Base-by-base conservation (phyloP, 2,888 invertebrate genomes). In the Drosophila pegasa region DNA sequence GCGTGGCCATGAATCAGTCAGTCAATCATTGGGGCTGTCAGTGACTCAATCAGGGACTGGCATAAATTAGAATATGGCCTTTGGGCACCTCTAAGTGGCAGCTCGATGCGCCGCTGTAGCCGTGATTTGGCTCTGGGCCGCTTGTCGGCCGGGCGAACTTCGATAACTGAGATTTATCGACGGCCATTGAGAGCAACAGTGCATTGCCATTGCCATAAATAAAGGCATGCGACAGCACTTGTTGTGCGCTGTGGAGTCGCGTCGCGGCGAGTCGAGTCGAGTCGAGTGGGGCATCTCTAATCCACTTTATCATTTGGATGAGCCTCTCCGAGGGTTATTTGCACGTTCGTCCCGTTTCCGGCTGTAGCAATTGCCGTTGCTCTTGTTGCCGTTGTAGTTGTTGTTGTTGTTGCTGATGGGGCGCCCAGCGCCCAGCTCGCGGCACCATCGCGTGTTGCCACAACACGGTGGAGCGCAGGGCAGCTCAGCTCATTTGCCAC, bases 401-500 rank as follows among this genome's bases (percentile, higher is more conserved):
- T 14, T 41, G 22, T 10, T 12, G 14, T 16, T 12, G 12, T 1
- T 14, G 7, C 22, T n/a, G 35, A 14, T 14, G 41, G 20, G 41
- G 25, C 43, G 43, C 25, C 25, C 43, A 27, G 14, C 43, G 43
- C 43, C 25, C 43, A 27, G 14, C 43, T 25, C 43, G 45, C 16
- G 45, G 35, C 33, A 14, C 48, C 25, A 38, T 48, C 43, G 63
- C 55, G 55, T 51, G 51, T 45, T 45, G 43, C 43, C 43, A 45
- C 43, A 45, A 3, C 48, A 22, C 41, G 29, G 16, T 10, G 16
- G 16, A 27, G 6, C 25, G 6, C 50, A 41, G 14, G 29, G n/a
- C 37, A 55, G 38, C 55, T 33, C 43, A 59, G 64, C 80, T 71
- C 77, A 77, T 78, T 77, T 77, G 77, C 79, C 77, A 77, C 52